Percentiles rank a stretch among this genome's conserved stretches.
phyloP scores from a whole-genome alignment of 2,797 vertebrate genomes.

The Myioborus miniatus region DNA sequence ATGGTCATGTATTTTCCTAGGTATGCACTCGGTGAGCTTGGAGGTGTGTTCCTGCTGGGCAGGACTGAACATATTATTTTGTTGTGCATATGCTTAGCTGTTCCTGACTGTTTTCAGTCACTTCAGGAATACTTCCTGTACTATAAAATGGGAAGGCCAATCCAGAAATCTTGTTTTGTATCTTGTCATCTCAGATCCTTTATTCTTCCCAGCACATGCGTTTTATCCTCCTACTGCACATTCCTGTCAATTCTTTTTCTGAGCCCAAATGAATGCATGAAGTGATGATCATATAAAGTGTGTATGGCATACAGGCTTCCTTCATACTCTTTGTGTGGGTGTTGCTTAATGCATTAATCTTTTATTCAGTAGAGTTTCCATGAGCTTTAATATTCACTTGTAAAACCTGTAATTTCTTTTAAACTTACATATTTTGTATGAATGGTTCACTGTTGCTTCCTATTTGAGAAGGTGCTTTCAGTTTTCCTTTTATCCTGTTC shows the following conservation, averaged over 20 bases:
- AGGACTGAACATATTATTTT: not conserved
- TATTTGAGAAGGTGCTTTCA: not conserved
- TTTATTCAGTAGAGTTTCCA: not conserved
- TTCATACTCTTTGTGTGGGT: not conserved
- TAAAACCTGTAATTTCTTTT: conserved; percentile 38
- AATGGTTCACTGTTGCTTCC: not conserved
- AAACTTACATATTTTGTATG: not conserved
- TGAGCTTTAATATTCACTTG: conserved; percentile 4
- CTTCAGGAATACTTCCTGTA: not conserved
- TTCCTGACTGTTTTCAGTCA: not conserved
- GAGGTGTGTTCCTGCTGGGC: not conserved
- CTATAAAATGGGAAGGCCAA: not conserved
- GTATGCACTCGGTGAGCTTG: not conserved
- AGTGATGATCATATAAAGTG: not conserved
- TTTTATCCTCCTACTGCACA: not conserved
- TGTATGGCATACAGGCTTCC: not conserved
- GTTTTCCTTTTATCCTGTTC: not conserved
- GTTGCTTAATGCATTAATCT: conserved; percentile 40
- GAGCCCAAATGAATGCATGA: not conserved
- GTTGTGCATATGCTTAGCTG: not conserved
- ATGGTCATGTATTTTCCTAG: not conserved
- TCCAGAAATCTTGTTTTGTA: not conserved
- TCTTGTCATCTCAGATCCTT: not conserved
- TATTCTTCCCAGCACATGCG: not conserved
- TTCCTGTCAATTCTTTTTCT: not conserved